Percentiles rank a stretch among this genome's conserved stretches.
phyloP scores from a whole-genome alignment of 1,140 invertebrate genomes.

The Drosophila punjabiensis region DNA sequence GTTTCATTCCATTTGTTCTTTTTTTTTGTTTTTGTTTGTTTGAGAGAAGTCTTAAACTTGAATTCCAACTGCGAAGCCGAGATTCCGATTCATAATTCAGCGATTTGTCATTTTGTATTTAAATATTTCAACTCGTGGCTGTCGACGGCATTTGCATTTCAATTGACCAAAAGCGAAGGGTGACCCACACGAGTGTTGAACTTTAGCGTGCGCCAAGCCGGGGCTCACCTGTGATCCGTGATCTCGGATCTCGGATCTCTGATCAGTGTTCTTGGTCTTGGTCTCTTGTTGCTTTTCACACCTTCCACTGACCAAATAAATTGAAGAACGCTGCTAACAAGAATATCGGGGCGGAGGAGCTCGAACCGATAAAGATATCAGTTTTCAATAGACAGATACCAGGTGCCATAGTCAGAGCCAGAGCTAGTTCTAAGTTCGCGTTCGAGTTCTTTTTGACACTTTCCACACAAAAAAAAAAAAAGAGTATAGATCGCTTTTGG shows the following conservation, averaged over 20 bases:
- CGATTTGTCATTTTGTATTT: slow-evolving; percentile 82
- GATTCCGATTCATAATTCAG: slow-evolving; percentile 72
- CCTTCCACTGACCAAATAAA: slow-evolving; percentile 59
- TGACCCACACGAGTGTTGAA: slow-evolving; percentile 65
- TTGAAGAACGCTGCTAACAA: slow-evolving; percentile 55
- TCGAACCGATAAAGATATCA: slow-evolving; percentile 70
- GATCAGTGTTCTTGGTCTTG: no score
- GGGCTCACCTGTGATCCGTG: slow-evolving; percentile 13
- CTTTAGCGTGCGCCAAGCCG: slow-evolving; percentile 69
- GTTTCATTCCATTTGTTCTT: slow-evolving; percentile 19
- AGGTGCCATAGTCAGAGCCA: not conserved
- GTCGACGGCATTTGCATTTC: slow-evolving; percentile 72
- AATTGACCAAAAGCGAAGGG: slow-evolving; percentile 55
- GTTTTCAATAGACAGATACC: slow-evolving; percentile 52
- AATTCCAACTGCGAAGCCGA: slow-evolving; percentile 1
- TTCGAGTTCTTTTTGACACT: slow-evolving; percentile 64
- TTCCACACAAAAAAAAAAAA: slow-evolving; percentile 47
- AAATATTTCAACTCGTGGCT: slow-evolving; percentile 67
- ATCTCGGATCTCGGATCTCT: not conserved
- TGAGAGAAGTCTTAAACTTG: slow-evolving; percentile 10
- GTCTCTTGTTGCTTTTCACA: slow-evolving; percentile 61
- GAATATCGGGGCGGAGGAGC: slow-evolving; percentile 4
- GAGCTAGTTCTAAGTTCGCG: slow-evolving; percentile 25
- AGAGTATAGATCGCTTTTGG: not conserved
- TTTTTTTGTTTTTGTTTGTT: not conserved